Evolutionary conservation across 1,140 invertebrate species (phyloP).

Genomic region (Rhopalosiphum padi): DNA sequence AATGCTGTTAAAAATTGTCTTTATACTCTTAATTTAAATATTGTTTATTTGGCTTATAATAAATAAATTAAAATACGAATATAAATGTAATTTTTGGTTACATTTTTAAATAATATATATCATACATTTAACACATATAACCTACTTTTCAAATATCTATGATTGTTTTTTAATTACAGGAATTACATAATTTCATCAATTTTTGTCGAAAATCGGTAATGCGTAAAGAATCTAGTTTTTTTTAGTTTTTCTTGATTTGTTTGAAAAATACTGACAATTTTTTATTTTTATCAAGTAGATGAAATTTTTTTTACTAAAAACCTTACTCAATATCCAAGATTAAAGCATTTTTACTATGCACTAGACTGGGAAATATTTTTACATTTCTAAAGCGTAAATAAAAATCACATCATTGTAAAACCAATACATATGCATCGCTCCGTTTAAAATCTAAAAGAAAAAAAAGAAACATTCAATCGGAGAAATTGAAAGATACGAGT

Average conservation of each 20-base stretch:
- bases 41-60: background rate
- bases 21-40: background rate
- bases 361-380: no score
- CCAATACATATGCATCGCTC: background rate
- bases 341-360: background rate
- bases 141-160: no score
- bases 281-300: background rate
- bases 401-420: background rate
- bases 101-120: background rate
- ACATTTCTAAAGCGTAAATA: background rate
- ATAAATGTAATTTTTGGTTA: background rate
- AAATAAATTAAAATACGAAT: background rate
- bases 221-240: background rate
- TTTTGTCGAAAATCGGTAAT: background rate
- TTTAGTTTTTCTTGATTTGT: no score
- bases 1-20: no score
- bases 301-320: background rate
- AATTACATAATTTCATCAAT: background rate
- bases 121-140: no score
- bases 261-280: background rate
- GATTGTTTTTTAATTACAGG: background rate
- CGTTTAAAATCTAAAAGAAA: background rate
- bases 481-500: background rate
- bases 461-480: constrained; percentile 27
- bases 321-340: background rate